phyloP scores from a whole-genome alignment of 2,113 vertebrate species.

The Pagrus major region DNA sequence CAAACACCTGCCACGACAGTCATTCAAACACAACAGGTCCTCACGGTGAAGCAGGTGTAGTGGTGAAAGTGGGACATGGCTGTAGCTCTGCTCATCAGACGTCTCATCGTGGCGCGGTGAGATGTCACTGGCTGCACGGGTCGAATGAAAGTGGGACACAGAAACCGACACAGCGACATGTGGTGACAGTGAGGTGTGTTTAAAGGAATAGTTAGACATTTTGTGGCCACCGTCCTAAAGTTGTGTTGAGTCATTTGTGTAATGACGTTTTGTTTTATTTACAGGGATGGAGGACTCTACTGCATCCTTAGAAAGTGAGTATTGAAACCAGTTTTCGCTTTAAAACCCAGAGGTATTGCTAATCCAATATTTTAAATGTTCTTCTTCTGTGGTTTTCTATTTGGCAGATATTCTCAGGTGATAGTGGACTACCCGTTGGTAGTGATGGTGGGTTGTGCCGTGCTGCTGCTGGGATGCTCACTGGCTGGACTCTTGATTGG shows the following conservation, averaged over 20 bases:
- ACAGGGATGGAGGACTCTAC: constrained; percentile 89
- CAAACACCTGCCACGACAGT: constrained; percentile 59
- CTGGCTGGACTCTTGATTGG: constrained; percentile 90
- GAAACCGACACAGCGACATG: constrained; percentile 86
- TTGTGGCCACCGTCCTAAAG: not conserved
- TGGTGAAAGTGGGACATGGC: constrained; percentile 66
- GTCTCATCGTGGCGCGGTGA: constrained; percentile 73
- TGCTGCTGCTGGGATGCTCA: constrained; percentile 87
- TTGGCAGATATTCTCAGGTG: constrained; percentile 91
- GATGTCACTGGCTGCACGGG: constrained; percentile 87
- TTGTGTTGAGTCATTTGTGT: not conserved
- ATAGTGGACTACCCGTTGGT: constrained; percentile 90
- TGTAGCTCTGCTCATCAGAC: constrained; percentile 79
- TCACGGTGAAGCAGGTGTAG: constrained; percentile 54
- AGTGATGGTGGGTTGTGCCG: constrained; percentile 85
- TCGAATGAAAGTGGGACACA: constrained; percentile 82
- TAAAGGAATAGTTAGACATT: not conserved
- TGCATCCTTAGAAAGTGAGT: constrained; percentile 93
- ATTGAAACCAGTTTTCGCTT: not conserved
- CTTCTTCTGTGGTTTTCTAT: constrained; percentile 57
- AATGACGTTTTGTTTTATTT: constrained; percentile 22
- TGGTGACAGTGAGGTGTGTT: constrained; percentile 92
- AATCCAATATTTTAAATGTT: not conserved
- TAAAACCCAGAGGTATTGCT: not conserved
- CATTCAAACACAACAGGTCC: constrained; percentile 49